phyloP scores from a whole-genome alignment of 2,113 vertebrate species.

The Chionomys nivalis region DNA sequence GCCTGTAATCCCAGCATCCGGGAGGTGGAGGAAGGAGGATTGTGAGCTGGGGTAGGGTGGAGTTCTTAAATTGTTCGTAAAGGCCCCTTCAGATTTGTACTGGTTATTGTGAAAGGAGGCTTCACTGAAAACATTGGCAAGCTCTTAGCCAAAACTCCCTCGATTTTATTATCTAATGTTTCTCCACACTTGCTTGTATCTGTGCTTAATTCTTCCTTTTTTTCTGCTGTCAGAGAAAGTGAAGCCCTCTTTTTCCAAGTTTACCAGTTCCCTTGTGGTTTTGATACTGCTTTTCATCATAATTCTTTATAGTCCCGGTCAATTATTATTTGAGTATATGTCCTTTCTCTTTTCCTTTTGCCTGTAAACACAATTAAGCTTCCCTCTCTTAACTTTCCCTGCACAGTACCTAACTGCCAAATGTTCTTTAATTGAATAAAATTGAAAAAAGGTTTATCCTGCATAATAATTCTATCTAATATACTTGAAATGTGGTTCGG shows the following conservation, averaged over 20 bases:
- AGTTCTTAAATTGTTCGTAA: not conserved
- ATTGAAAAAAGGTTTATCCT: not conserved
- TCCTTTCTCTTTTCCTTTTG: not conserved
- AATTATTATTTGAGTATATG: not conserved
- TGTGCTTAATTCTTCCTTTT: not conserved
- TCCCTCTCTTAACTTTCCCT: not conserved
- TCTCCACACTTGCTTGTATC: not conserved
- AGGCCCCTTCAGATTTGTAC: not conserved
- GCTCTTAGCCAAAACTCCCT: not conserved
- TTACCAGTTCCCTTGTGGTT: not conserved
- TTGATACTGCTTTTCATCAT: not conserved
- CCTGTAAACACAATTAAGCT: not conserved
- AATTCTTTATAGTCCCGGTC: not conserved
- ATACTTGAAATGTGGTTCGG: constrained; percentile 22
- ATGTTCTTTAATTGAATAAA: constrained; percentile 31
- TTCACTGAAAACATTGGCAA: constrained; percentile 12
- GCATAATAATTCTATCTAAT: not conserved
- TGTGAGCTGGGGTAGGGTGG: not conserved
- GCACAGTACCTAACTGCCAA: not conserved
- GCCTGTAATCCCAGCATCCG: not conserved
- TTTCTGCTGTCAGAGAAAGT: not conserved
- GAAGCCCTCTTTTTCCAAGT: not conserved
- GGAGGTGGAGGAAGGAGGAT: not conserved
- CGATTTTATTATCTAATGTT: not conserved
- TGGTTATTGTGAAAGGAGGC: not conserved